Evolutionary conservation across 2,888 invertebrate species (phyloP), one percentile per base, ranked within the genome.

Genomic region (Teinopalpus imperialis): DNA sequence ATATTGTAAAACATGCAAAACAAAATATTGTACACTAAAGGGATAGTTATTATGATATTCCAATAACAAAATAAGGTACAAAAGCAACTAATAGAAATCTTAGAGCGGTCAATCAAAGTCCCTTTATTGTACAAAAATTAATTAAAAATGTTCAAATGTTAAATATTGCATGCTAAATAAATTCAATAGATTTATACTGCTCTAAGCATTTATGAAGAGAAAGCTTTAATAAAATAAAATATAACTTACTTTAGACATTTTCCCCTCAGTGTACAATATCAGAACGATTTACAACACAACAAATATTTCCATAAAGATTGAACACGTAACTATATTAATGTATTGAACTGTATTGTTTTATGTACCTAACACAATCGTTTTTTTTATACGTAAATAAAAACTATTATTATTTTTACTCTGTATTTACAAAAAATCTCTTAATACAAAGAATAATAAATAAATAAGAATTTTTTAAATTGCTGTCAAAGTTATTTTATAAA

Each of bases 261-360:
- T 82, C 81, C 89, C 88, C 78, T 86, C 77, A 89, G 87, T 89
- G 89, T 89, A 89, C 89, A 89, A 86, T 83, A 79, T 66, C 40
- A 43, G 9, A 41, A 30, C 24, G 6, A 29, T 29, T 29, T 36
- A 36, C 30, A 30, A n/a, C n/a, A 35, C 23, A 35, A 23, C 26
- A 26, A 20, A 32, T 13, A 42, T 6, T 23, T 27, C 35, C 10
- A 13, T 16, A 12, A 13, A 8, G n/a, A 6, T 18, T 21, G 14
- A 34, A 2, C 16, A 24, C 3, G 4, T 8, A 12, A 26, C n/a
- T n/a, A n/a, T n/a, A n/a, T n/a, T n/a, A n/a, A n/a, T n/a, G n/a
- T n/a, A n/a, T n/a, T n/a, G n/a, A n/a, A n/a, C n/a, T n/a, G n/a
- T n/a, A n/a, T n/a, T n/a, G n/a, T n/a, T n/a, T n/a, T n/a, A n/a